Conservation (phyloP, 2,797 vertebrate genomes). For the Chaetodon trifasciatus region DNA sequence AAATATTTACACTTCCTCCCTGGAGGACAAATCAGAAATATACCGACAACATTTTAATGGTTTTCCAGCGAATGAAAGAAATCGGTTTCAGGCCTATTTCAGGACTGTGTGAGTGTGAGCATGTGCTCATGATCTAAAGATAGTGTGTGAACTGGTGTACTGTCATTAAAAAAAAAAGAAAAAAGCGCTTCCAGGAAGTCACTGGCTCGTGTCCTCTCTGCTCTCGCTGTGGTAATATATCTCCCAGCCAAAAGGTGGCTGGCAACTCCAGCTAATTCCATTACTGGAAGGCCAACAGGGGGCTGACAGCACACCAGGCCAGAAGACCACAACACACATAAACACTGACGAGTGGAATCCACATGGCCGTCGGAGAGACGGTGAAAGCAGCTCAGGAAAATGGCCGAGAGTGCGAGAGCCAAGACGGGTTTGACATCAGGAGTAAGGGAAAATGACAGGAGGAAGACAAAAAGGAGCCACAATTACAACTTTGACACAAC, state of each 20-base stretch:
- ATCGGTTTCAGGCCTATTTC: background rate
- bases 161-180: background rate
- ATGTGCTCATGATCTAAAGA: conserved; percentile 2
- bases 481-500: conserved; percentile 23
- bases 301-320: conserved; percentile 5
- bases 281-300: conserved; percentile 1
- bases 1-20: background rate
- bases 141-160: conserved; percentile 1
- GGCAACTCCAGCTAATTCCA: conserved; percentile 29
- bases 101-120: background rate
- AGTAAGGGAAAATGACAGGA: too few species aligned
- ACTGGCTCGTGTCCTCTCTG: background rate
- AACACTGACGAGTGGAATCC: background rate
- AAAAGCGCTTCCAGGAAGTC: conserved; percentile 21
- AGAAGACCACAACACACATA: background rate
- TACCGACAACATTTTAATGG: background rate
- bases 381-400: background rate
- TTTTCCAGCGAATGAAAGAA: background rate
- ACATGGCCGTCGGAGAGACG: background rate
- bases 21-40: background rate
- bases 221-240: background rate
- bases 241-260: conserved; percentile 13
- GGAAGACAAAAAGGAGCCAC: background rate
- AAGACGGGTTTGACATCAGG: background rate
- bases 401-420: background rate